These are phyloP conservation scores for Gadopsis marmoratus DNA, from an alignment of 2,797 vertebrate species.

Conservation along the genomic window DNA sequence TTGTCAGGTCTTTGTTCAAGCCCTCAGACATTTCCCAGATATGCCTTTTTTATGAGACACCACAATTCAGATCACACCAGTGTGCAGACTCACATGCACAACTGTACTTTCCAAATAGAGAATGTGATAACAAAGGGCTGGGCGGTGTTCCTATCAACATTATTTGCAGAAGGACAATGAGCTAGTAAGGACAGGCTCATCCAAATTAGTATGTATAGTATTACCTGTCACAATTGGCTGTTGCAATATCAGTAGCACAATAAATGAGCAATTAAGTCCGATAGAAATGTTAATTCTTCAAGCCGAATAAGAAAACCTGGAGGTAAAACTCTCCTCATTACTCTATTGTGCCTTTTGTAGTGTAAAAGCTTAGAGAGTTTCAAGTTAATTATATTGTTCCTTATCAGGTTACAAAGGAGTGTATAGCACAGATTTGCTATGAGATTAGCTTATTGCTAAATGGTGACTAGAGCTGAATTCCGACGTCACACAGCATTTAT, in stretches of 20 bases:
- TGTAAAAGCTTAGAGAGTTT: slow-evolving; percentile 14
- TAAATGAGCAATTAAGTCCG: slow-evolving; percentile 20
- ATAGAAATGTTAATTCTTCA: slow-evolving; percentile 27
- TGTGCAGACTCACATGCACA: slow-evolving; percentile 22
- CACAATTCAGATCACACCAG: slow-evolving; percentile 18
- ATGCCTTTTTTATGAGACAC: slow-evolving; percentile 19
- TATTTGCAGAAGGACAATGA: slow-evolving; percentile 6
- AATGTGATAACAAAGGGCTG: slow-evolving; percentile 15
- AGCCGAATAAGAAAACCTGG: neutral
- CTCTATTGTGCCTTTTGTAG: neutral
- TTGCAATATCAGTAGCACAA: neutral
- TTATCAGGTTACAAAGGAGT: slow-evolving; percentile 42
- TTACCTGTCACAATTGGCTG: neutral
- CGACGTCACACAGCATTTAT: slow-evolving; percentile 19
- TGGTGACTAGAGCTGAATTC: slow-evolving; percentile 37
- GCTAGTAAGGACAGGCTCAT: neutral
- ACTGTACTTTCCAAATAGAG: slow-evolving; percentile 10
- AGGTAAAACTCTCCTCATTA: slow-evolving; percentile 1
- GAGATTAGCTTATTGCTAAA: slow-evolving; percentile 46
- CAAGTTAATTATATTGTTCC: slow-evolving; percentile 36
- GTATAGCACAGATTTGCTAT: slow-evolving; percentile 20
- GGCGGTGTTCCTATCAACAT: neutral
- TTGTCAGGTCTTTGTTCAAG: slow-evolving; percentile 16
- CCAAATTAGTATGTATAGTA: slow-evolving; percentile 5
- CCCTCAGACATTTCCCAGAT: neutral